A percentile compares a stretch with the other conserved stretches of the same genome.
Conservation (phyloP, 2,888 invertebrate species). For the Laspeyria flexula region DNA sequence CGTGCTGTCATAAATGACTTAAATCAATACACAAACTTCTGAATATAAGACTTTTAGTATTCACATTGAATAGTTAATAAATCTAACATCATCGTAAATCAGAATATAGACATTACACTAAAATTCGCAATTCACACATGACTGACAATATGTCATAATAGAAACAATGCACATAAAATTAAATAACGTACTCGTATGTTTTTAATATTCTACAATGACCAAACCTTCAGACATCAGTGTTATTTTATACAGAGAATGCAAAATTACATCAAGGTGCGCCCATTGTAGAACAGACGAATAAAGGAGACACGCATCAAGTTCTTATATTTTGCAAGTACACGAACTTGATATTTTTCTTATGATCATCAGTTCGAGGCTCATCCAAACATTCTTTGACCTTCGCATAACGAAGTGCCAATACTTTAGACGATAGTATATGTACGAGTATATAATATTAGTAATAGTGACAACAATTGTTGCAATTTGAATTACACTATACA, state of each 20-base stretch:
- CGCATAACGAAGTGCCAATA: conserved; percentile 45
- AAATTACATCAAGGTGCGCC: conserved; percentile 29
- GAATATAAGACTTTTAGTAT: too few relatives aligned
- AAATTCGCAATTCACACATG: too few relatives aligned
- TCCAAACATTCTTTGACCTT: conserved; percentile 51
- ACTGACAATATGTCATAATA: conserved; percentile 20
- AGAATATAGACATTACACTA: too few relatives aligned
- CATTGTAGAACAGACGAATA: conserved; percentile 24
- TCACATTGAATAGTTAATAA: too few relatives aligned
- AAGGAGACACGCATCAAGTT: conserved; percentile 20
- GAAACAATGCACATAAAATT: conserved; percentile 23
- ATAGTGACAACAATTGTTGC: conserved; percentile 19
- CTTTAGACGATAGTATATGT: conserved; percentile 41
- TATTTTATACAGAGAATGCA: conserved; percentile 17
- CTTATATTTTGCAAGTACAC: conserved; percentile 10
- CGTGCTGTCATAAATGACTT: too few relatives aligned
- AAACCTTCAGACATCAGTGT: conserved; percentile 14
- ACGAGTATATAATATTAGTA: too few relatives aligned
- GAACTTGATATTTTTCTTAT: conserved; percentile 7
- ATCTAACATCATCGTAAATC: too few relatives aligned
- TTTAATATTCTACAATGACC: conserved; percentile 16
- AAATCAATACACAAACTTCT: too few relatives aligned
- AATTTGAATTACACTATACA: conserved; percentile 9
- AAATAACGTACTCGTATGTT: conserved; percentile 24
- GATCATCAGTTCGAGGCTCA: conserved; percentile 27